Conservation (phyloP, 2,113 vertebrate genomes). For the Ovibos moschatus region DNA sequence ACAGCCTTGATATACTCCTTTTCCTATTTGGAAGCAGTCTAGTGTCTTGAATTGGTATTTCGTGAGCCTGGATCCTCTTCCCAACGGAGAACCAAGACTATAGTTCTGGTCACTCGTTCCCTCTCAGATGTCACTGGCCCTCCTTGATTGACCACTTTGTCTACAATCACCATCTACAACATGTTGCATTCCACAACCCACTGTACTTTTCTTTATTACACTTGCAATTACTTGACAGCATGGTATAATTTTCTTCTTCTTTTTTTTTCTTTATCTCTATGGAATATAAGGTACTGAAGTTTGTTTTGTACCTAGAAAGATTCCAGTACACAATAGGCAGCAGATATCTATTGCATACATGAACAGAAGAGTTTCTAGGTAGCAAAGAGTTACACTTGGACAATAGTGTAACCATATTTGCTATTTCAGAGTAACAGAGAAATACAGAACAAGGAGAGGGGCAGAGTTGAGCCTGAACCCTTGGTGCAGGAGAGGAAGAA, state of each 20-base stretch:
- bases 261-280: neutral
- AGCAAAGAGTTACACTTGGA: neutral
- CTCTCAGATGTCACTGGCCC: neutral
- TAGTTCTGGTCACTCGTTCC: neutral
- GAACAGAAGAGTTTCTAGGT: neutral
- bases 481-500: neutral
- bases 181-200: rapidly evolving
- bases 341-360: neutral
- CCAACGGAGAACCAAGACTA: rapidly evolving
- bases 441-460: neutral
- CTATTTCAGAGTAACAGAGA: neutral
- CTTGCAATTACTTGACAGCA: neutral
- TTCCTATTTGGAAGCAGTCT: neutral
- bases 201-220: neutral
- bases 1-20: too few species aligned
- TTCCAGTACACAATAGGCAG: neutral
- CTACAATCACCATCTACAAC: neutral
- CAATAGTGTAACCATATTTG: neutral
- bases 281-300: neutral
- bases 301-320: neutral
- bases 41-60: neutral
- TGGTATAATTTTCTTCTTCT: neutral
- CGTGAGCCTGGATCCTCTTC: neutral
- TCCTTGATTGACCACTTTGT: neutral
- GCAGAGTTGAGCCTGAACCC: neutral